Evolutionary conservation across 2,888 invertebrate species (phyloP), one percentile per base, ranked within the genome.

Genomic region (Polyommatus iphigenia): DNA sequence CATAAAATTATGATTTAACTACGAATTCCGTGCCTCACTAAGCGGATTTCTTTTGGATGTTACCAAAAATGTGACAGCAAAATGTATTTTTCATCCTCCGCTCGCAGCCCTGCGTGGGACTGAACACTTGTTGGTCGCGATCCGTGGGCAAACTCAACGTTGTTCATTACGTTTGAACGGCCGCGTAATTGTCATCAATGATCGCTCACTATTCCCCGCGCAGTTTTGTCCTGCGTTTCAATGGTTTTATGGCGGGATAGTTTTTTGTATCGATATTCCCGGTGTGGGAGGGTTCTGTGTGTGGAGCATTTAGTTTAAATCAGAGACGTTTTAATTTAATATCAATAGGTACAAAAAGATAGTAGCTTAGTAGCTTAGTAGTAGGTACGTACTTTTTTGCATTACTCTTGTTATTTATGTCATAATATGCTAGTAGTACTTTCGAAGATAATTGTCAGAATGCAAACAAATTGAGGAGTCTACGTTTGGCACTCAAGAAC

Each of bases 101-200:
- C 24, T 67, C 8, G 62, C 67, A 62, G 67, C 62, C 62, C 46
- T 67, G 73, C 15, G 59, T 54, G 59, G 72, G 67, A 77, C 67
- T 41, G 32, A 73, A 72, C 76, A 78, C 78, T 78, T 78, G 78
- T 78, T 78, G 78, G 76, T 67, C 71, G 54, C 67, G 71, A 50
- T 32, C 77, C 77, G 71, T 72, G 77, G 71, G 71, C 71, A 54
- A 77, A 71, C 62, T 24, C 77, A 50, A 78, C 80, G 79, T 76
- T 79, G 80, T 77, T 79, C 78, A 80, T 78, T 80, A 80, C 80
- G 77, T 78, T 77, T 78, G 79, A 78, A 78, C 80, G 78, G 79
- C 77, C 73, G 71, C 77, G 75, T 79, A 80, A 80, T 80, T 79
- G 79, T 79, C 80, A 79, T 79, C 79, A 80, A 79, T 77, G 78